These are phyloP conservation scores for Hipparchia sbordonii DNA, from an alignment of 2,888 invertebrate genomes.

Conservation along the genomic window DNA sequence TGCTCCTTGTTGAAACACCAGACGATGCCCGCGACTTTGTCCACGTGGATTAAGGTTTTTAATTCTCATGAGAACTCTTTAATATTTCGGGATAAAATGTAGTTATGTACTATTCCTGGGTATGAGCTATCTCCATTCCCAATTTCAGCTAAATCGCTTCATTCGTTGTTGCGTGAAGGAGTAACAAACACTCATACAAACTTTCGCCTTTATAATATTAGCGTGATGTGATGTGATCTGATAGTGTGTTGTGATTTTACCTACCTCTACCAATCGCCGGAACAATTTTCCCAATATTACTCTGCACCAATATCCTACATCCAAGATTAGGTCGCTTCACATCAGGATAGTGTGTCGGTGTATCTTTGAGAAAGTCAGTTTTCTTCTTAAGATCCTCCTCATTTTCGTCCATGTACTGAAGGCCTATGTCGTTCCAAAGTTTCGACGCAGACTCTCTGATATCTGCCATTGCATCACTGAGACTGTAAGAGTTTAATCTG, in stretches of 20 bases:
- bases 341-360: constrained; percentile 88
- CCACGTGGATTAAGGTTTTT: no score
- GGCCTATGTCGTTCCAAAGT: constrained; percentile 89
- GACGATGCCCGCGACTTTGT: no score
- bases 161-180: no score
- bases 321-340: constrained; percentile 93
- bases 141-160: no score
- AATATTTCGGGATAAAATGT: no score
- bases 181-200: no score
- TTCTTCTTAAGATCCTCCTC: constrained; percentile 93
- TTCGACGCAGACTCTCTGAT: constrained; percentile 84
- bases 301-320: constrained; percentile 90
- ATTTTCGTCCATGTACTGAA: constrained; percentile 92
- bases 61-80: no score
- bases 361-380: constrained; percentile 87
- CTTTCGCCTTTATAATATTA: no score
- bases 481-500: constrained; percentile 59
- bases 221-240: no score
- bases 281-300: constrained; percentile 88
- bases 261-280: constrained; percentile 84
- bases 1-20: no score
- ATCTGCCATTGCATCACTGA: constrained; percentile 91
- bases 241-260: neutral
- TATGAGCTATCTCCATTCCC: no score
- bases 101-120: no score